A percentile compares a stretch with the other conserved stretches of the same genome.
Conservation (phyloP, 92 coral and sea anemone species). For the Montipora capitata region DNA sequence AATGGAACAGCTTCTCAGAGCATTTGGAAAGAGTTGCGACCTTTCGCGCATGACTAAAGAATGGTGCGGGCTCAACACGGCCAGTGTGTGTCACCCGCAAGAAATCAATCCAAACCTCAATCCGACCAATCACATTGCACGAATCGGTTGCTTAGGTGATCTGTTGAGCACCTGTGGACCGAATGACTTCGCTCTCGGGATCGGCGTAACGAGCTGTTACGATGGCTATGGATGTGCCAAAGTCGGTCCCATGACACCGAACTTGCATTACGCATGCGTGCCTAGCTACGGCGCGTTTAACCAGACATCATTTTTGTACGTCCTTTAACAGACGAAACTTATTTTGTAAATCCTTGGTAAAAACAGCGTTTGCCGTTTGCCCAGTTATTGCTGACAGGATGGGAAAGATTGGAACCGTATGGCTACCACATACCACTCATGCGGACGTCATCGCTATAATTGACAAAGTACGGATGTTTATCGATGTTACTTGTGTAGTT, state of each 20-base stretch:
- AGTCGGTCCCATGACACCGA: constrained; percentile 90
- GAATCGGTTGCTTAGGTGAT: constrained; percentile 95
- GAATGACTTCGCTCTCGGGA: constrained; percentile 90
- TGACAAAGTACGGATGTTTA: background rate
- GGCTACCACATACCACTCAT: too few relatives aligned
- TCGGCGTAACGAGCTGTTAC: constrained; percentile 90
- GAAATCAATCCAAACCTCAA: constrained; percentile 93
- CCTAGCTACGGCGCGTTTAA: constrained; percentile 86
- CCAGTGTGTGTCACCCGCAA: constrained; percentile 91
- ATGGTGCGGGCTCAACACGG: constrained; percentile 94
- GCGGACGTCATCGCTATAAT: too few relatives aligned
- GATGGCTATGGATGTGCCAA: constrained; percentile 90
- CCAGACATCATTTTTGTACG: constrained; percentile 86
- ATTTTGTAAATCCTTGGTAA: background rate
- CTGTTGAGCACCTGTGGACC: constrained; percentile 88
- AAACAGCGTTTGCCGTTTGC: constrained; percentile 48
- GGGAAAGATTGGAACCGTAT: constrained; percentile 18
- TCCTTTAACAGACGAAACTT: constrained; percentile 49
- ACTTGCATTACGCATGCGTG: constrained; percentile 88
- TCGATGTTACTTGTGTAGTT: background rate
- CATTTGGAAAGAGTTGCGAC: constrained; percentile 89
- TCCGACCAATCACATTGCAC: constrained; percentile 93
- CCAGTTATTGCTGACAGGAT: constrained; percentile 92
- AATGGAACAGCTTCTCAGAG: constrained; percentile 72
- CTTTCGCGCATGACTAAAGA: constrained; percentile 77